phyloP scores from a whole-genome alignment of 1,140 invertebrate genomes.

The Drosophila burlai region DNA sequence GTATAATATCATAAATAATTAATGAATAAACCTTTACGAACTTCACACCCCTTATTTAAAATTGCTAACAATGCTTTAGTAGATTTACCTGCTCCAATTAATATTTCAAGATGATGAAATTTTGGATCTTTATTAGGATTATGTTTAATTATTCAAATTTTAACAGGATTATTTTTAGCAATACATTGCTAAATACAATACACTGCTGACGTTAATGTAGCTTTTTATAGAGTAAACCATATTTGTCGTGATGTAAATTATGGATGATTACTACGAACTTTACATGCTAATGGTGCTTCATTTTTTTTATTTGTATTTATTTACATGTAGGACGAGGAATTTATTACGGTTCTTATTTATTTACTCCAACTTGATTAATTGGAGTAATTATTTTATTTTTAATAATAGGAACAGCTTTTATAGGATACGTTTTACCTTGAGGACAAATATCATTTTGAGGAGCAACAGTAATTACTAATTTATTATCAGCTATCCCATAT shows the following conservation, averaged over 20 bases:
- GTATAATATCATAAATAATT: constrained; percentile 85
- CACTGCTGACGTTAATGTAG: too few species aligned
- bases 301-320: constrained; percentile 85
- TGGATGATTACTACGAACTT: constrained; percentile 86
- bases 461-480: constrained; percentile 90
- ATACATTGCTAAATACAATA: too few species aligned
- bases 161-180: constrained; percentile 35
- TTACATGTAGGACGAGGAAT: constrained; percentile 49
- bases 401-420: constrained; percentile 88
- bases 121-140: constrained; percentile 86
- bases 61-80: constrained; percentile 86
- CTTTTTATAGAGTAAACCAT: constrained; percentile 63
- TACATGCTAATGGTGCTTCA: constrained; percentile 87
- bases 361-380: constrained; percentile 84
- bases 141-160: constrained; percentile 88
- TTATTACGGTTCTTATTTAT: constrained; percentile 43
- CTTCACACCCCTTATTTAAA: constrained; percentile 44
- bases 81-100: constrained; percentile 86
- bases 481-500: constrained; percentile 89
- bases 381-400: constrained; percentile 88
- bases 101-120: constrained; percentile 85
- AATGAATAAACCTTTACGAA: constrained; percentile 85
- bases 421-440: constrained; percentile 90
- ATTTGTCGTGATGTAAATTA: constrained; percentile 87
- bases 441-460: constrained; percentile 91